These are phyloP conservation scores for Cryptoprocta ferox DNA, from an alignment of 2,797 vertebrate genomes.

Conservation along the genomic window DNA sequence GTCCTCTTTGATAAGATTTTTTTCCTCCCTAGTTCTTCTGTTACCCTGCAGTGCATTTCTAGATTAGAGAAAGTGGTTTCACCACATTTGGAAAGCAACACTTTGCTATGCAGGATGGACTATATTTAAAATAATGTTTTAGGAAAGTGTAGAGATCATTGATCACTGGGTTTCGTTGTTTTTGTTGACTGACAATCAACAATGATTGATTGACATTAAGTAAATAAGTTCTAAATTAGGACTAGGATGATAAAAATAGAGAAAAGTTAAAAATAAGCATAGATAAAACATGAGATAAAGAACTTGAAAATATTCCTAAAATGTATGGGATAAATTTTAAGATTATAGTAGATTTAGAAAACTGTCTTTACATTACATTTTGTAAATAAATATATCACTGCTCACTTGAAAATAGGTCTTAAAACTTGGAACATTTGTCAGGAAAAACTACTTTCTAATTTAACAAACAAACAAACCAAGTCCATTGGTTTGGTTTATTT, in stretches of 20 bases:
- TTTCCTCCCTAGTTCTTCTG: not conserved
- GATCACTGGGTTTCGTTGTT: not conserved
- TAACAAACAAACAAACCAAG: not conserved
- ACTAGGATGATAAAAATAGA: not conserved
- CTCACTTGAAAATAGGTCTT: not conserved
- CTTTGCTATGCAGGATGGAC: not conserved
- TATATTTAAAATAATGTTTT: conserved; percentile 6
- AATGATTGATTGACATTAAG: not conserved
- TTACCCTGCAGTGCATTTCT: not conserved
- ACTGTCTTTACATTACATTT: not conserved
- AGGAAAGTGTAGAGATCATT: not conserved
- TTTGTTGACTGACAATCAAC: too few relatives aligned
- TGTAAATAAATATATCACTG: not conserved
- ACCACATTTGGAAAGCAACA: not conserved
- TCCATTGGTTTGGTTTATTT: not conserved
- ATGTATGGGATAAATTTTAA: not conserved
- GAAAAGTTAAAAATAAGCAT: not conserved
- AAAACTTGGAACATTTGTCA: conserved; percentile 20
- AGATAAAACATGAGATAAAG: not conserved
- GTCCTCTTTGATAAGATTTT: not conserved
- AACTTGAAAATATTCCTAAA: conserved; percentile 24
- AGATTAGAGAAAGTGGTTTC: not conserved
- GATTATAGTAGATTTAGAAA: not conserved
- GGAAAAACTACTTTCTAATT: conserved; percentile 42
- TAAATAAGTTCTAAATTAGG: not conserved